A percentile compares a stretch with the other conserved stretches of the same genome.
phyloP scores from a whole-genome alignment of 2,113 vertebrate species.

The Rhabdomys dilectus region DNA sequence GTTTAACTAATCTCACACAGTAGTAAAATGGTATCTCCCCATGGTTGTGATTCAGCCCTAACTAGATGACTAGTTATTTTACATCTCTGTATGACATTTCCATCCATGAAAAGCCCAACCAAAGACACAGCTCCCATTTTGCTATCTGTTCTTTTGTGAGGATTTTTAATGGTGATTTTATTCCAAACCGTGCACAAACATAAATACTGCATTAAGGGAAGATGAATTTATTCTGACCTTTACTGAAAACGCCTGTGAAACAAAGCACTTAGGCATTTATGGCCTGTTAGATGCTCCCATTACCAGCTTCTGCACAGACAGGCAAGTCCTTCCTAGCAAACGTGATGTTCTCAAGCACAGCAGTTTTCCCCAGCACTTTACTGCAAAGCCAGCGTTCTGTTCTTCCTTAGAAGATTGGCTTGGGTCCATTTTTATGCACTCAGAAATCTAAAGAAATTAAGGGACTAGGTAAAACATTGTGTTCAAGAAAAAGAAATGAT shows the following conservation, averaged over 20 bases:
- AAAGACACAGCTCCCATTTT: constrained; percentile 60
- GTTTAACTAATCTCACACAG: constrained; percentile 57
- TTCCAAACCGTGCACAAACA: constrained; percentile 79
- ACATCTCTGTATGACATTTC: background rate
- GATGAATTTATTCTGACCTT: constrained; percentile 89
- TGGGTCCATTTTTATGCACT: constrained; percentile 55
- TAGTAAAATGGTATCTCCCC: constrained; percentile 45
- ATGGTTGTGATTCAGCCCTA: background rate
- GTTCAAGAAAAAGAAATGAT: constrained; percentile 62
- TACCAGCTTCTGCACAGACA: constrained; percentile 81
- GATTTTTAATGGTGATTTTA: constrained; percentile 77
- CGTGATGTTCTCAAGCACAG: constrained; percentile 76
- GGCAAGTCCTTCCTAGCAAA: constrained; percentile 83
- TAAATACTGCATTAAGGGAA: constrained; percentile 81
- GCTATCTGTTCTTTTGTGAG: background rate
- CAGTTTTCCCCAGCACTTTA: constrained; percentile 83
- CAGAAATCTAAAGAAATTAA: constrained; percentile 69
- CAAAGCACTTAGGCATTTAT: constrained; percentile 88
- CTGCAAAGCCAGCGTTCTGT: constrained; percentile 59
- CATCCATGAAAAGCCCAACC: constrained; percentile 8
- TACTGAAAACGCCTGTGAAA: constrained; percentile 88
- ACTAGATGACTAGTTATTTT: constrained; percentile 5
- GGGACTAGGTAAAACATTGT: constrained; percentile 59
- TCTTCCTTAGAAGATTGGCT: constrained; percentile 61
- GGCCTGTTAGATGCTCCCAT: constrained; percentile 85